Conservation (phyloP, 2,797 vertebrate genomes). For the Margarornis squamiger region DNA sequence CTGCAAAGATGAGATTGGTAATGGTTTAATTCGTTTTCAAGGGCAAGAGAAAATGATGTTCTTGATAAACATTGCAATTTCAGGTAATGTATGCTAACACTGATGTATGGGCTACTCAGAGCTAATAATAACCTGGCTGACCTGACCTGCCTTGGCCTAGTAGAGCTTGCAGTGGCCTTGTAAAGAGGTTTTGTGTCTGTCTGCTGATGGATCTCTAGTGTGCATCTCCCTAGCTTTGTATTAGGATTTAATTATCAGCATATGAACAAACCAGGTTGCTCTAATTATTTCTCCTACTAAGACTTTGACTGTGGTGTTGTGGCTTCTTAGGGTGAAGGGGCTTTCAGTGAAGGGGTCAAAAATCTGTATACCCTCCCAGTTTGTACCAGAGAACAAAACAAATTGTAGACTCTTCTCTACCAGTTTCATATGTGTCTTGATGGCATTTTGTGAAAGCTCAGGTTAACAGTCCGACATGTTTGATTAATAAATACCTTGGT, state of each 20-base stretch:
- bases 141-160: background rate
- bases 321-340: background rate
- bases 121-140: background rate
- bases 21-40: background rate
- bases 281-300: background rate
- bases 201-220: background rate
- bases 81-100: background rate
- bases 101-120: background rate
- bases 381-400: background rate
- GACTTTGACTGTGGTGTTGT: background rate
- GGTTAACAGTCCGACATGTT: background rate
- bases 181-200: background rate
- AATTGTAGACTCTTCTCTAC: rapidly evolving
- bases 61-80: background rate
- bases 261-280: background rate
- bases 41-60: background rate
- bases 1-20: background rate
- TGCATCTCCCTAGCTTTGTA: background rate
- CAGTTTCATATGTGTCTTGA: background rate
- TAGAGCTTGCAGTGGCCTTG: background rate
- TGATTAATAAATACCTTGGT: background rate
- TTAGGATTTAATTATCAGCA: background rate
- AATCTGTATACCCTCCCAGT: background rate
- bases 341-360: background rate
- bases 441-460: background rate